Evolutionary conservation across 2,888 invertebrate genomes (phyloP).

Genomic region (Lissocephala sabroskyi): DNA sequence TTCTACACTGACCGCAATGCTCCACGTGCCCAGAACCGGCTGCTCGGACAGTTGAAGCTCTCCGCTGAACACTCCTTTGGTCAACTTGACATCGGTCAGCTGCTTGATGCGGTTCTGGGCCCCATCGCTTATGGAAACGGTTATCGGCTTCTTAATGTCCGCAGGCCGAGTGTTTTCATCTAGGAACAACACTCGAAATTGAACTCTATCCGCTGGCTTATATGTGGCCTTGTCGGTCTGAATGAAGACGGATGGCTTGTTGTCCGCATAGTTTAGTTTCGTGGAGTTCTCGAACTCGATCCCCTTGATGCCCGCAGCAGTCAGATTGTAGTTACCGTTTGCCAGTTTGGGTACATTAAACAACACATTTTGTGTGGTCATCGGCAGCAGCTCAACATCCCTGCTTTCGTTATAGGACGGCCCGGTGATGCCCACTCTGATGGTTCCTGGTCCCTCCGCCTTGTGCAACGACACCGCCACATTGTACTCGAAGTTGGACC

Average conservation of each 20-base stretch:
- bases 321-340: slow-evolving; percentile 60
- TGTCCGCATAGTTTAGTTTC: slow-evolving; percentile 80
- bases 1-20: slow-evolving; percentile 79
- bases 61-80: slow-evolving; percentile 83
- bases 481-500: slow-evolving; percentile 89
- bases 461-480: slow-evolving; percentile 80
- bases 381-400: slow-evolving; percentile 80
- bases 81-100: slow-evolving; percentile 80
- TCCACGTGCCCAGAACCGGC: slow-evolving; percentile 92
- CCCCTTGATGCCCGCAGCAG: slow-evolving; percentile 78
- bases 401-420: slow-evolving; percentile 81
- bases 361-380: slow-evolving; percentile 79
- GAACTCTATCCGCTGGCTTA: slow-evolving; percentile 86
- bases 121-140: slow-evolving; percentile 74
- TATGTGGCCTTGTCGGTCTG: slow-evolving; percentile 95
- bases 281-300: slow-evolving; percentile 83
- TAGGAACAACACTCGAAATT: slow-evolving; percentile 81
- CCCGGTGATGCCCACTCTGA: slow-evolving; percentile 84
- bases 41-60: slow-evolving; percentile 85
- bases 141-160: slow-evolving; percentile 58
- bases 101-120: slow-evolving; percentile 86
- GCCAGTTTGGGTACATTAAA: slow-evolving; percentile 77
- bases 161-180: slow-evolving; percentile 82
- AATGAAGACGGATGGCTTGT: slow-evolving; percentile 82
- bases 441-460: slow-evolving; percentile 63